phyloP scores from a whole-genome alignment of 1,140 invertebrate genomes.

The Lordiphosa collinella region DNA sequence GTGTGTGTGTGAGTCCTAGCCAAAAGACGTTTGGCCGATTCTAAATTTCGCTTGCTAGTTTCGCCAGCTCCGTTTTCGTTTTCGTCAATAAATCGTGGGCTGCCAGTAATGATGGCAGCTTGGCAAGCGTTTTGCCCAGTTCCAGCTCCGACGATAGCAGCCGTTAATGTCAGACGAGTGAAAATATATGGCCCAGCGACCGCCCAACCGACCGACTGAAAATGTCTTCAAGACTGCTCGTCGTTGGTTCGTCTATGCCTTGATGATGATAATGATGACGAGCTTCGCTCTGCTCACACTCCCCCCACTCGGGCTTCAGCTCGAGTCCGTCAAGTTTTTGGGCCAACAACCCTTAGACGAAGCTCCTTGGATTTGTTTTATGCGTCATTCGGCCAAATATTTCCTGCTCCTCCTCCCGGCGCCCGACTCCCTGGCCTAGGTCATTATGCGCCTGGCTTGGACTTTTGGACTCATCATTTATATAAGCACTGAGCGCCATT shows the following conservation, averaged over 20 bases:
- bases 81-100: slow-evolving; percentile 74
- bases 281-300: neutral
- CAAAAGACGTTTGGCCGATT: slow-evolving; percentile 62
- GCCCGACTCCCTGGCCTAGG: slow-evolving; percentile 43
- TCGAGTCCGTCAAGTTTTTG: slow-evolving; percentile 55
- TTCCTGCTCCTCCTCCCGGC: slow-evolving; percentile 34
- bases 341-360: slow-evolving; percentile 40
- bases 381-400: slow-evolving; percentile 70
- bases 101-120: slow-evolving; percentile 74
- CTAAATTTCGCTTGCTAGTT: slow-evolving; percentile 57
- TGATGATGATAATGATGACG: slow-evolving; percentile 53
- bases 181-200: slow-evolving; percentile 66
- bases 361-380: slow-evolving; percentile 64
- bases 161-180: slow-evolving; percentile 79
- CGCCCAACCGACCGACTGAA: slow-evolving; percentile 10
- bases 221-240: slow-evolving; percentile 57
- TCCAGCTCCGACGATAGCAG: slow-evolving; percentile 71
- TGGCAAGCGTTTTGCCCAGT: slow-evolving; percentile 46
- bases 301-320: neutral
- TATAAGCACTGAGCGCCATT: slow-evolving; percentile 72
- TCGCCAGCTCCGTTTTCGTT: slow-evolving; percentile 26
- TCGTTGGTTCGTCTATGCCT: slow-evolving; percentile 36
- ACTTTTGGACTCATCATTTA: slow-evolving; percentile 70
- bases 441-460: slow-evolving; percentile 52
- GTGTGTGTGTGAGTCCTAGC: slow-evolving; percentile 16